Evolutionary conservation across 2,113 vertebrate genomes (phyloP), one percentile per base, ranked within the genome.

Genomic region (Thunnus thynnus): DNA sequence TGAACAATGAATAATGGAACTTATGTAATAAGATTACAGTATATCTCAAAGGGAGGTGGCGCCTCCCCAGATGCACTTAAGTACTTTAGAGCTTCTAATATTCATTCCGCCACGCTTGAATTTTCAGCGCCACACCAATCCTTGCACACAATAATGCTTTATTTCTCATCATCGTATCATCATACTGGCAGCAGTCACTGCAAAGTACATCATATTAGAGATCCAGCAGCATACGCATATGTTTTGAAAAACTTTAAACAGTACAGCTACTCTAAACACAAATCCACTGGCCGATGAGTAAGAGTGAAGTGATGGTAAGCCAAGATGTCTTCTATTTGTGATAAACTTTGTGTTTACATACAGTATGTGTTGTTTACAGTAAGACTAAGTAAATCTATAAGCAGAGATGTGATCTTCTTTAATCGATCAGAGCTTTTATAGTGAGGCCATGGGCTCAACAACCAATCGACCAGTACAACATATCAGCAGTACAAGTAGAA

Each of bases 1-100:
- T 80, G 64, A 71, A 78, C 51, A 56, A 71, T 78, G 61, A 72
- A 57, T 87, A 72, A 82, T 62, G 51, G 20, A 67, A 56, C 52
- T 73, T 61, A 2, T 41, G 46, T 75, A 27, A 76, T 63, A 48
- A 32, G 76, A 67, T 57, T 70, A 69, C 44, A 74, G 52, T 41
- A 41, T 10, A 65, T 52, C 67, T 65, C 56, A 62, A 41, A 60
- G 8, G 16, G 12, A 69, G 30, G 17, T 52, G 22, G 8, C 10
- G 44, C 70, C 69, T 75, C 17, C 44, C 57, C 62, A 71, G 52
- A 67, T 46, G 27, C 65, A 61, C 4, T 2, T 20, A 36, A 41
- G 54, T 46, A 64, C 25, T 66, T 32, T 9, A 6, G 8, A 36
- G 30, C 20, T 67, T 80, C 64, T 60, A 70, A 66, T 14, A 66